Evolutionary conservation across 2,797 vertebrate species (phyloP).

Genomic region (Austrolebias charrua): DNA sequence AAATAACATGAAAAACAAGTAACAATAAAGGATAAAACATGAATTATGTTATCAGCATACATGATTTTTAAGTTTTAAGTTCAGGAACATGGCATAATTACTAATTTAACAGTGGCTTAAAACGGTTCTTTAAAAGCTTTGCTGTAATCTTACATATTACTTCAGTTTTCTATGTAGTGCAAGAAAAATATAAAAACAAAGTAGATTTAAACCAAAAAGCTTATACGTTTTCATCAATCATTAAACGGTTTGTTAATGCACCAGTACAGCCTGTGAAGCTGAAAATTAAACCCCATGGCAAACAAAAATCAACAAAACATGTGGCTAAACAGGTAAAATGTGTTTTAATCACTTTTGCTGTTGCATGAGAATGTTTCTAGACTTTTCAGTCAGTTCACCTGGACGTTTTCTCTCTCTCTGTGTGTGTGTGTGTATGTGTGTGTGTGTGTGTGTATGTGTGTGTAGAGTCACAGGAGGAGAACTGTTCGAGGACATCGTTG

Average conservation of each 20-base stretch:
- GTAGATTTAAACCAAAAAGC: too few species aligned
- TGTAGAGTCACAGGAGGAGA: slow-evolving; percentile 95
- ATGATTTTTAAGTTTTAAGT: too few species aligned
- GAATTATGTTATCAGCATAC: too few species aligned
- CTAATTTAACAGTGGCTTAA: too few species aligned
- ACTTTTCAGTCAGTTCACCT: background rate
- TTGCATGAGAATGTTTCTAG: background rate
- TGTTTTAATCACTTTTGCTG: background rate
- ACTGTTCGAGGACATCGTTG: slow-evolving; percentile 98
- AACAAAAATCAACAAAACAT: background rate
- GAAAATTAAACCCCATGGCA: background rate
- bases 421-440: too few species aligned
- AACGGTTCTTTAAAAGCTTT: background rate
- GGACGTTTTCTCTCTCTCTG: too few species aligned
- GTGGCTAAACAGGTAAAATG: too few species aligned
- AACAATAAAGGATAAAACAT: too few species aligned
- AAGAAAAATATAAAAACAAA: too few species aligned
- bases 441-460: background rate
- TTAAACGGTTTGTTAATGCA: slow-evolving; percentile 12
- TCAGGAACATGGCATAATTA: too few species aligned
- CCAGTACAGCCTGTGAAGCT: background rate
- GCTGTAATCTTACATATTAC: background rate
- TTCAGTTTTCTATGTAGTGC: background rate
- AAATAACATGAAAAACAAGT: too few species aligned
- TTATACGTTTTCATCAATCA: too few species aligned